Percentiles rank a stretch among this genome's conserved stretches.
Evolutionary conservation across 2,113 vertebrate genomes (phyloP).

Genomic region (Tachycineta bicolor): DNA sequence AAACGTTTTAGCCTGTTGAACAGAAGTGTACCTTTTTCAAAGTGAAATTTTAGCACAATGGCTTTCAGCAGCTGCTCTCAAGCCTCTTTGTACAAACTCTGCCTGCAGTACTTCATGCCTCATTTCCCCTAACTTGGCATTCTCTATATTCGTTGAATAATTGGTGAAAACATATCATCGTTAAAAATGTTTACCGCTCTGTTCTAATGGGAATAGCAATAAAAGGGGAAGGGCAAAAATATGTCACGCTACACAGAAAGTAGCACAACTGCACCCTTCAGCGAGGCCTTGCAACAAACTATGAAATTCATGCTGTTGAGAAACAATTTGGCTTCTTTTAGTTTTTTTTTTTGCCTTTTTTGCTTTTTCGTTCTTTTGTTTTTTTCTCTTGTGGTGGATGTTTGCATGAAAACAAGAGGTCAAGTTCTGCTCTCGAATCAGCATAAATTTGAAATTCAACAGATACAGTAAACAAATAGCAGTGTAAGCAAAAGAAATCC

Average conservation of each 20-base stretch:
- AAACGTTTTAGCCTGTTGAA: background rate
- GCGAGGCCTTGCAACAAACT: background rate
- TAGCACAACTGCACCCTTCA: background rate
- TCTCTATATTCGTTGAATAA: background rate
- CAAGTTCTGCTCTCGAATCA: conserved; percentile 28
- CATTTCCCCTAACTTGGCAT: conserved; percentile 38
- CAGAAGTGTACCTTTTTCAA: conserved; percentile 14
- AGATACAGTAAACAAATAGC: conserved; percentile 29
- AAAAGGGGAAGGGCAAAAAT: conserved; percentile 4
- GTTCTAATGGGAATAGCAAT: conserved; percentile 9
- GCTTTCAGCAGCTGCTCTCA: conserved; percentile 41
- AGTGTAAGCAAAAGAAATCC: conserved; percentile 33
- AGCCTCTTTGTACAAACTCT: background rate
- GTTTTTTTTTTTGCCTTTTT: background rate
- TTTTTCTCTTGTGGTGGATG: background rate
- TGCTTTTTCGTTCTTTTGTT: background rate
- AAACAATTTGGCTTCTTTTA: conserved; percentile 7
- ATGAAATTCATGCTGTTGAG: background rate
- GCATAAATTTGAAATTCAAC: conserved; percentile 58
- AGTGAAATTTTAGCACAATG: conserved; percentile 30
- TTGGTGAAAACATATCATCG: background rate
- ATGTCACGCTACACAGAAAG: background rate
- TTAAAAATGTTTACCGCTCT: conserved; percentile 30
- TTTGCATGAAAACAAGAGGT: conserved; percentile 48
- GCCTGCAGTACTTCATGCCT: conserved; percentile 7